Evolutionary conservation across 2,888 invertebrate species (phyloP), one percentile per base, ranked within the genome.

Genomic region (Horisme vitalbata): DNA sequence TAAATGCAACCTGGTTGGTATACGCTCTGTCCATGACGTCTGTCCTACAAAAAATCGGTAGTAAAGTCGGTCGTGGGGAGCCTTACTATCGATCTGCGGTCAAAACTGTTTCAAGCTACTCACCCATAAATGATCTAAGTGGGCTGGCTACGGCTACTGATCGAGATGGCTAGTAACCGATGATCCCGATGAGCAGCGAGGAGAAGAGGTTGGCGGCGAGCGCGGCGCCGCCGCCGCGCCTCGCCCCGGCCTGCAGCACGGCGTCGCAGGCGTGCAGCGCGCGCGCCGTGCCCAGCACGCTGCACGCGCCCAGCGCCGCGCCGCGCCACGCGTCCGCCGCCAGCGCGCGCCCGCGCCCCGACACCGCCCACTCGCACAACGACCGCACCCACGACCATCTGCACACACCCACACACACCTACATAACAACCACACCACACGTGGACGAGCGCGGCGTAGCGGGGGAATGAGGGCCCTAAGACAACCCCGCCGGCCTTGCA

Each of bases 201-300:
- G 87, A 87, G 72, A 86, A 80, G 35, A 88, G 71, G 56, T 88
- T 87, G 18, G 88, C 87, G 0, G 82, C 85, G 38, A 88, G 76
- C 12, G 86, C 87, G 4, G 80, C 76, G 24, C 67, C 69, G 4
- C 87, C 87, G 0, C 87, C 87, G 10, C 78, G 57, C 2, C 79
- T 56, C 27, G 85, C 85, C 57, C 83, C 87, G 0, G 81, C 83
- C 73, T 83, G 84, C 75, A 87, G 80, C 73, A 72, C 82, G 41
- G 73, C 73, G 75, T 87, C 88, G 68, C 82, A 83, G n/a, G 86
- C 85, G 76, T 81, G 80, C 79, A 85, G 75, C 60, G 85, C 84
- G 64, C 87, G 85, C 62, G 87, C 84, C 45, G 87, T 87, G 71
- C 84, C 85, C 59, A 83, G 71, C 76, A 82, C 81, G 59, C 79